These are phyloP conservation scores for Chloroceryle inda DNA, from an alignment of 2,797 vertebrate genomes.

Conservation along the genomic window DNA sequence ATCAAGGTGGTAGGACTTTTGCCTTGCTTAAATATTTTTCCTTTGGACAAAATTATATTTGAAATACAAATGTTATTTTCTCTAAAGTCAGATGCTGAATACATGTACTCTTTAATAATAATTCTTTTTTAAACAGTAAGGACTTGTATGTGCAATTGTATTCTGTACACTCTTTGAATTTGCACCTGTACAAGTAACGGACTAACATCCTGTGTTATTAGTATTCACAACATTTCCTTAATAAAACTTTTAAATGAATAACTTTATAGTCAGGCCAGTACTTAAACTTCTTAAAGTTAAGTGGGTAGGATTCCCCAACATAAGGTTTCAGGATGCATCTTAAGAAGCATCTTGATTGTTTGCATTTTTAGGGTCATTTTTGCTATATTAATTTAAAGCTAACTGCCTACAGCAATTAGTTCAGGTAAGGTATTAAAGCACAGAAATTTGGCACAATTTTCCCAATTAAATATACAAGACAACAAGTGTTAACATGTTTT, in stretches of 20 bases:
- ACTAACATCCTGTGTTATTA: slow-evolving; percentile 14
- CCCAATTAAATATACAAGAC: neutral
- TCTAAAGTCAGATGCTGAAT: neutral
- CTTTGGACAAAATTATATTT: neutral
- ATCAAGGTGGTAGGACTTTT: neutral
- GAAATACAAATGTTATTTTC: neutral
- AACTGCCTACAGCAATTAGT: slow-evolving; percentile 52
- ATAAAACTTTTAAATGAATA: slow-evolving; percentile 57
- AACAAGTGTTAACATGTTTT: neutral
- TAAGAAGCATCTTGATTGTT: slow-evolving; percentile 44
- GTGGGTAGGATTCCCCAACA: slow-evolving; percentile 32
- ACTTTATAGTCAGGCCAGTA: slow-evolving; percentile 39
- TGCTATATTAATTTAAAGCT: slow-evolving; percentile 50
- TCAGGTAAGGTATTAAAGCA: slow-evolving; percentile 42
- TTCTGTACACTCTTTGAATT: slow-evolving; percentile 31
- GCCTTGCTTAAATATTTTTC: neutral
- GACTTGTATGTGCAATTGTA: neutral
- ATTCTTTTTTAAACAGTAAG: neutral
- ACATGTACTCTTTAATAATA: neutral
- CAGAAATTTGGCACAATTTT: slow-evolving; percentile 41
- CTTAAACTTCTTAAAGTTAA: slow-evolving; percentile 60
- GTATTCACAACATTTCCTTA: slow-evolving; percentile 51
- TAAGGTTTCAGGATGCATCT: slow-evolving; percentile 56
- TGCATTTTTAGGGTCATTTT: slow-evolving; percentile 56
- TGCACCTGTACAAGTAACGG: slow-evolving; percentile 27